Base-by-base conservation (phyloP, 1,140 invertebrate genomes). In the Acyrthosiphon pisum region DNA sequence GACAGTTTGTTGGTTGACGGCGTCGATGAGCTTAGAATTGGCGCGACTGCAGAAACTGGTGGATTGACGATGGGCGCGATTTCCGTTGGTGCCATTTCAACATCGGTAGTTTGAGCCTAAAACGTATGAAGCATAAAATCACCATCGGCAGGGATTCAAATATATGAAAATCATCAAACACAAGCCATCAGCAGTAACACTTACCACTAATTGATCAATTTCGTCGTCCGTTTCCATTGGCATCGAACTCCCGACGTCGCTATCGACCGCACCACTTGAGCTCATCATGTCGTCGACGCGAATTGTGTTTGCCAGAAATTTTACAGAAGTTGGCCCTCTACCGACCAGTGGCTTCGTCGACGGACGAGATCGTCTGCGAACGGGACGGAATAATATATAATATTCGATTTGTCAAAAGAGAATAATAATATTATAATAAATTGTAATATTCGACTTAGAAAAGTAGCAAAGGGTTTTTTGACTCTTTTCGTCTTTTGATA, bases 201-300 rank as follows among this genome's bases (percentile, higher is more conserved):
- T 93, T 86, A 93, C 91, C 35, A 86, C 91, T 14, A 86, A 26
- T n/a, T 48, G 91, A 8, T 68, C 53, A 22, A 56, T 93, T 86
- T 83, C 91, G 6, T 93, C 91, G 30, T 93, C 37, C 1, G 91
- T 93, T 53, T 93, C 91, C 91, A 93, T 93, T 7, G 91, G 48
- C 3, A 48, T 93, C 6, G 50, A 76, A 18, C 48, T 92, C 22
- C 20, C 20, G 0, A 53, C 11, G 35, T 84, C 84, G 46, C 6
- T 53, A n/a, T 84, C 46, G 30, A 50, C 14, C 4, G 14, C 30
- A 68, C 30, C n/a, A 83, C 46, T 91, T 9, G 90, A 35, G 50
- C 2, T 48, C 44, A 91, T 91, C 14, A 91, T 83, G 22, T 8
- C 22, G n/a, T 50, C 4, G 1, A 37, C 46, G 20, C 35, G 60